Conservation (phyloP, 2,113 vertebrate genomes). For the Aldabrachelys gigantea region DNA sequence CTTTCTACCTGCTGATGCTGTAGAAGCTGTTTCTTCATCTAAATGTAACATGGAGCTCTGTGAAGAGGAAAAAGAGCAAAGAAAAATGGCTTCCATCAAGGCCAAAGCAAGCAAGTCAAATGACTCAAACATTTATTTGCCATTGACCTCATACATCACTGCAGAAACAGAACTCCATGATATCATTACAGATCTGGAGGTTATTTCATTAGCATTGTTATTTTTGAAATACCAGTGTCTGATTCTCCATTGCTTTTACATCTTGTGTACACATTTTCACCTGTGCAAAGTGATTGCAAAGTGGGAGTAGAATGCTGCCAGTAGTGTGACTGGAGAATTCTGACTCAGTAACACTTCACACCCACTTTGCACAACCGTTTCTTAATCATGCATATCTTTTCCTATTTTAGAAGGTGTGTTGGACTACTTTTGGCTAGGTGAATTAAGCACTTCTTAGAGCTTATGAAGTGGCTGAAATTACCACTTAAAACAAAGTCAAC, state of each 20-base stretch:
- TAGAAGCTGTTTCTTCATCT: slow-evolving; percentile 75
- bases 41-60: slow-evolving; percentile 71
- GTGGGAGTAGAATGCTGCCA: rapidly evolving
- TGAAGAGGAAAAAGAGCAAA: slow-evolving; percentile 81
- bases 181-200: slow-evolving; percentile 91
- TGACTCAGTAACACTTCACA: not conserved
- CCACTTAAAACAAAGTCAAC: not conserved
- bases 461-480: not conserved
- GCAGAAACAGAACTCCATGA: slow-evolving; percentile 91
- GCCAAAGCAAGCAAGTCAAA: slow-evolving; percentile 75
- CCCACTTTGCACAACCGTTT: not conserved
- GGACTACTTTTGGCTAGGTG: not conserved
- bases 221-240: not conserved
- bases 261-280: not conserved
- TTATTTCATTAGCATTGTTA: slow-evolving; percentile 67
- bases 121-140: slow-evolving; percentile 83
- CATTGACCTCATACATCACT: slow-evolving; percentile 91
- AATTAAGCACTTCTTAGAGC: not conserved
- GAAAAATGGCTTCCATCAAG: slow-evolving; percentile 85
- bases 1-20: slow-evolving; percentile 80
- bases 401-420: not conserved
- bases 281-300: not conserved
- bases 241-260: not conserved
- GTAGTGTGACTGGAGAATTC: not conserved
- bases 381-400: not conserved